phyloP scores from a whole-genome alignment of 2,113 vertebrate species.

The Podilymbus podiceps region DNA sequence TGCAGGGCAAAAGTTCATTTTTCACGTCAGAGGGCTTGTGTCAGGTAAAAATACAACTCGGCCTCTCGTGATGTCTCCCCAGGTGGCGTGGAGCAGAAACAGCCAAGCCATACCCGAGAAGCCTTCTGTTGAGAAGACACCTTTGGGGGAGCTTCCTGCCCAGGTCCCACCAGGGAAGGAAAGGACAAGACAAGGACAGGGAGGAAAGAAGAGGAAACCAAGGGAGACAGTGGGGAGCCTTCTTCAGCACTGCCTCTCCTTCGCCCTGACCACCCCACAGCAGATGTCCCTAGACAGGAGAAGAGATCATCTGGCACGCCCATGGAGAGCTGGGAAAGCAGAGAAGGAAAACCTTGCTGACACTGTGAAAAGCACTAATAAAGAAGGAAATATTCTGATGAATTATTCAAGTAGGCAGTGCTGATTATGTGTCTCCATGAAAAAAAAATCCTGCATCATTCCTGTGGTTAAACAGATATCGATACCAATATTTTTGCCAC shows the following conservation, averaged over 20 bases:
- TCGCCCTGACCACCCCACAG: background rate
- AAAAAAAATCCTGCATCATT: background rate
- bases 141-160: background rate
- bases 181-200: background rate
- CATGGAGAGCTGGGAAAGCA: background rate
- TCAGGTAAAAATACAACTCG: background rate
- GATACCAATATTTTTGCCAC: background rate
- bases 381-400: background rate
- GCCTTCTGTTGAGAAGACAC: background rate
- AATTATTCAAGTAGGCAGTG: background rate
- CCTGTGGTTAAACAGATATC: background rate
- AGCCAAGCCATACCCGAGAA: background rate
- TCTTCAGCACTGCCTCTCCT: background rate
- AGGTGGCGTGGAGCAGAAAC: background rate
- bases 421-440: background rate
- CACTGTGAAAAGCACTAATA: background rate
- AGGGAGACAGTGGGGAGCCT: background rate
- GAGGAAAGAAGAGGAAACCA: background rate
- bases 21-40: background rate
- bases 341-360: background rate
- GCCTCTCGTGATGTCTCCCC: background rate
- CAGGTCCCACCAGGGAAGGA: background rate
- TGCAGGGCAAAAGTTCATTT: constrained; percentile 6
- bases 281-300: background rate
- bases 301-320: background rate